Base-by-base conservation (phyloP, 1,140 invertebrate species). In the Acyrthosiphon pisum region DNA sequence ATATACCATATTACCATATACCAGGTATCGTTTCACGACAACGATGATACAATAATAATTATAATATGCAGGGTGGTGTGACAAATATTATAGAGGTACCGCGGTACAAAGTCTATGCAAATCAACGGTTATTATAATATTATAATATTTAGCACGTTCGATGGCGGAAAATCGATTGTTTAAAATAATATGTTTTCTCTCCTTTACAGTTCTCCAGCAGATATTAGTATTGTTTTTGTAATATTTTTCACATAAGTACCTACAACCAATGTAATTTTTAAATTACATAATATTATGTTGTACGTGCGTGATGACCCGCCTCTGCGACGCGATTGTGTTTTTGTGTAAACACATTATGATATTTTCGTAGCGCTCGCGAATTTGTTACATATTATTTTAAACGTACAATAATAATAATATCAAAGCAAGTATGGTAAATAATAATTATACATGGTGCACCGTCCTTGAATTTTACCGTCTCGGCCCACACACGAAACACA, bases 381-480 rank as follows among this genome's bases (percentile, higher is more conserved):
- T n/a, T 18, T 76, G 60, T n/a, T n/a, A n/a, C 60, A n/a, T 53
- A 53, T 53, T 53, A 22, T 53, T 76, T 76, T 76, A 76, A 76
- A 76, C 30, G 30, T n/a, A n/a, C 30, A 18, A 76, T n/a, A 76
- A 76, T 22, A 53, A 53, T n/a, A 76, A 76, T 76, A 76, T 76
- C 60, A 30, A 20, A 4, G 30, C 60, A 18, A 60, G 56, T 35
- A 76, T 76, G 30, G 30, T n/a, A n/a, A 53, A 53, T 50, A 22
- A 68, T 68, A 68, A 76, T 18, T n/a, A 76, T n/a, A 18, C 30
- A n/a, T 18, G n/a, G 3, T 68, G 30, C n/a, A 14, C 60, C 30
- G 60, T 76, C 60, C 60, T 76, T 76, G 60, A 76, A n/a, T 76
- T 76, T 76, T 76, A 18, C n/a, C n/a, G 60, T n/a, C 60, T 76